These are phyloP conservation scores for Neoaliturus tenellus DNA, from an alignment of 2,888 invertebrate genomes.

Conservation along the genomic window DNA sequence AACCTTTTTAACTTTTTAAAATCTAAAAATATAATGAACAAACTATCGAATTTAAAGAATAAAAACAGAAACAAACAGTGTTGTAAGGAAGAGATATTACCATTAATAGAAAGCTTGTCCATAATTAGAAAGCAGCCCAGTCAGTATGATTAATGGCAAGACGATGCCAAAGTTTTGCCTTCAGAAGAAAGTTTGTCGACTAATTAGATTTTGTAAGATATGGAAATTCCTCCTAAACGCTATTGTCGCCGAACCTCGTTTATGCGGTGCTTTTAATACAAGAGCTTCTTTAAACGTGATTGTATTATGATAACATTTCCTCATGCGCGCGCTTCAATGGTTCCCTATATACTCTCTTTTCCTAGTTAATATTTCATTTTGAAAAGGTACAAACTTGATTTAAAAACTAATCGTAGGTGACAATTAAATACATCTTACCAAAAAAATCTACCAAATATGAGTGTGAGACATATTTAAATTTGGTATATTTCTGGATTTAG, in stretches of 20 bases:
- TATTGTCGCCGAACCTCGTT: background rate
- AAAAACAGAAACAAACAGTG: background rate
- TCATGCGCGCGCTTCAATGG: too few species aligned
- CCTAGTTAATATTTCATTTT: too few species aligned
- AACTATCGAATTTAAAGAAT: background rate
- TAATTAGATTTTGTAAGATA: conserved; percentile 30
- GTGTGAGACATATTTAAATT: too few species aligned
- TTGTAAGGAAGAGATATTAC: background rate
- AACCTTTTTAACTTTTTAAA: too few species aligned
- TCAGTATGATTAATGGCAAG: background rate
- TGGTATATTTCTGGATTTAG: too few species aligned
- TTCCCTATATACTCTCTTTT: too few species aligned
- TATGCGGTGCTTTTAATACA: background rate
- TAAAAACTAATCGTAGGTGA: too few species aligned
- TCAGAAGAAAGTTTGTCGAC: conserved; percentile 11
- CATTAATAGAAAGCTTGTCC: background rate
- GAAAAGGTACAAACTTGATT: too few species aligned
- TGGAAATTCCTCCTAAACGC: conserved; percentile 5
- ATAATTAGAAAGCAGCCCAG: background rate
- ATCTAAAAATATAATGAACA: background rate
- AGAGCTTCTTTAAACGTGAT: background rate
- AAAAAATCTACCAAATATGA: too few species aligned
- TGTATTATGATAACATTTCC: too few species aligned
- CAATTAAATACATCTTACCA: too few species aligned
- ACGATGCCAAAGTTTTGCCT: background rate